Conservation (phyloP, 2,113 vertebrate genomes). For the Pelecanus crispus region DNA sequence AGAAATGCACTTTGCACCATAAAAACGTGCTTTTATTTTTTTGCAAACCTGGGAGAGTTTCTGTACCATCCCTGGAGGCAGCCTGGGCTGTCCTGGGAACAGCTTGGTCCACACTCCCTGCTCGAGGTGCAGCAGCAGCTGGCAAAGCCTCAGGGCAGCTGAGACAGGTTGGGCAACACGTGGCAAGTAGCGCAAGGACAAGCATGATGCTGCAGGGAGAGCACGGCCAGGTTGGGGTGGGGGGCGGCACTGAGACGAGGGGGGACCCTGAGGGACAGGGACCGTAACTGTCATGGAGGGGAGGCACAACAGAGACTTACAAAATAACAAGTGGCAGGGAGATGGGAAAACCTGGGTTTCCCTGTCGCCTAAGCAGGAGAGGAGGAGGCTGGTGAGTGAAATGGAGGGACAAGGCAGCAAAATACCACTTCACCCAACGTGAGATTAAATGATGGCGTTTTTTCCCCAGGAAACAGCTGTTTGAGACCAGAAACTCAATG, state of each 20-base stretch:
- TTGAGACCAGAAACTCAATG: neutral
- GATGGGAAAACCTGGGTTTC: neutral
- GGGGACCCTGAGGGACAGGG: rapidly evolving
- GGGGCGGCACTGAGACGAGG: rapidly evolving
- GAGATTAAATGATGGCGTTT: neutral
- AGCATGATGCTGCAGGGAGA: neutral
- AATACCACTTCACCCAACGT: rapidly evolving
- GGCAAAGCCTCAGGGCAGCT: rapidly evolving
- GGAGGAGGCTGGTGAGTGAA: neutral
- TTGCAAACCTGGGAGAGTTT: neutral
- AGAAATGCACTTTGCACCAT: neutral
- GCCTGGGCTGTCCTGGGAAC: neutral
- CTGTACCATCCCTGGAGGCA: neutral
- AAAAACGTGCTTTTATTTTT: neutral
- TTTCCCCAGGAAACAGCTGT: neutral
- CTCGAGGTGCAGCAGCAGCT: rapidly evolving
- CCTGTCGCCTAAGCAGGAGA: neutral
- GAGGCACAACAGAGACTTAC: neutral
- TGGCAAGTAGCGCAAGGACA: rapidly evolving
- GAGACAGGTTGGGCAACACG: rapidly evolving
- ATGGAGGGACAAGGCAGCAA: neutral
- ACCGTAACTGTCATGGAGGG: neutral
- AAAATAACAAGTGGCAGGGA: neutral
- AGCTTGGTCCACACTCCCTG: rapidly evolving
- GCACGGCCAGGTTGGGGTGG: rapidly evolving